phyloP scores from a whole-genome alignment of 1,140 invertebrate species.

The Zaprionus davidi region DNA sequence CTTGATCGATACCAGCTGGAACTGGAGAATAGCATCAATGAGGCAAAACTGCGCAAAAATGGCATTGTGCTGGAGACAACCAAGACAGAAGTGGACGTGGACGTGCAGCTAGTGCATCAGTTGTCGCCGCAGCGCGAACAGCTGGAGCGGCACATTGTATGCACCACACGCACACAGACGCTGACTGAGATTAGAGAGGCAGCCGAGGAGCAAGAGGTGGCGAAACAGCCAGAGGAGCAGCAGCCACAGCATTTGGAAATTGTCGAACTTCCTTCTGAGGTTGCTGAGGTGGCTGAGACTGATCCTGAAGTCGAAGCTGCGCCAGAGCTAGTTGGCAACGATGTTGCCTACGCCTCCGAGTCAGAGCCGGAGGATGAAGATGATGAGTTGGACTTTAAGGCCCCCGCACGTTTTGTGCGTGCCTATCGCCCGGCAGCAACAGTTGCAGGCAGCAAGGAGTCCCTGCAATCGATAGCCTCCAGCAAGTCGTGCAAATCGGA shows the following conservation, averaged over 20 bases:
- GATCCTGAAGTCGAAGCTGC: slow-evolving; percentile 3
- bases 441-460: slow-evolving; percentile 68
- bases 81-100: slow-evolving; percentile 25
- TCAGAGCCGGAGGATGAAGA: slow-evolving; percentile 55
- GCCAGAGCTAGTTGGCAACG: slow-evolving; percentile 17
- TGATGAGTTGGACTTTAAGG: slow-evolving; percentile 65
- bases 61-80: slow-evolving; percentile 48
- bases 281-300: neutral
- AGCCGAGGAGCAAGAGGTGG: slow-evolving; percentile 30
- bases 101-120: slow-evolving; percentile 32
- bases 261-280: neutral
- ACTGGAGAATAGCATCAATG: slow-evolving; percentile 84
- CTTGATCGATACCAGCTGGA: slow-evolving; percentile 83
- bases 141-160: slow-evolving; percentile 48
- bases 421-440: slow-evolving; percentile 61
- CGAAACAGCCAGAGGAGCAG: slow-evolving; percentile 8
- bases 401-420: slow-evolving; percentile 74
- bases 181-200: slow-evolving; percentile 63
- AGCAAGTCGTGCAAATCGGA: slow-evolving; percentile 28
- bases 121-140: slow-evolving; percentile 1
- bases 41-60: slow-evolving; percentile 76
- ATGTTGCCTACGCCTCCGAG: slow-evolving; percentile 78
- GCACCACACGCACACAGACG: slow-evolving; percentile 44
- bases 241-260: slow-evolving; percentile 3
- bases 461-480: slow-evolving; percentile 59